A percentile compares a stretch with the other conserved stretches of the same genome.
phyloP scores from a whole-genome alignment of 2,113 vertebrate genomes.

The Microcebus tavaratra region DNA sequence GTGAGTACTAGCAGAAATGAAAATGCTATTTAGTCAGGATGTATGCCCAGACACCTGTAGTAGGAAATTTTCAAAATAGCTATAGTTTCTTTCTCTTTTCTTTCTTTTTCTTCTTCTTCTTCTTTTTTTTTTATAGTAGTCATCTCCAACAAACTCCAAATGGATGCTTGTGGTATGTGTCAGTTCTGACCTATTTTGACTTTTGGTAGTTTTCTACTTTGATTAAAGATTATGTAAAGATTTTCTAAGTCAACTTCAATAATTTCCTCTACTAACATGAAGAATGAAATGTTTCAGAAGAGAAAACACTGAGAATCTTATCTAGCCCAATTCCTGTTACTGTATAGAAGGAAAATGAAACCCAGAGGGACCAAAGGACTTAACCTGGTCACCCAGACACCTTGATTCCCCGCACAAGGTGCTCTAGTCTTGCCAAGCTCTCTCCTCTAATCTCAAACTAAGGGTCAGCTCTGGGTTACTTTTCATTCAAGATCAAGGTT shows the following conservation, averaged over 20 bases:
- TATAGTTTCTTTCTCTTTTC: neutral
- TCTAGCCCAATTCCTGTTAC: neutral
- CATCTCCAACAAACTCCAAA: neutral
- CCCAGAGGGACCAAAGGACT: neutral
- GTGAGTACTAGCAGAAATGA: neutral
- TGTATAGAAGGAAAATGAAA: neutral
- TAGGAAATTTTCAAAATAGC: slow-evolving; percentile 31
- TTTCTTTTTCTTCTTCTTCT: neutral
- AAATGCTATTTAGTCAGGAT: neutral
- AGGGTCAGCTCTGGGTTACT: neutral
- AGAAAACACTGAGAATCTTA: neutral
- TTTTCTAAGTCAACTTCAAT: neutral
- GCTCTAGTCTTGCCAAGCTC: neutral
- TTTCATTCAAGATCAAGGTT: slow-evolving; percentile 49
- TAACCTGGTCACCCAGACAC: no score
- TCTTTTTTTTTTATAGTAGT: neutral
- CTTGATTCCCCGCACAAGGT: fast-evolving
- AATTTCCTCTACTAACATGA: neutral
- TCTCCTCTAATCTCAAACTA: neutral
- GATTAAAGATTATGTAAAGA: neutral
- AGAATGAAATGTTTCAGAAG: neutral
- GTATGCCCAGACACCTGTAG: neutral
- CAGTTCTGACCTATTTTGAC: neutral
- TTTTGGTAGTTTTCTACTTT: slow-evolving; percentile 13
- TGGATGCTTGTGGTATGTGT: neutral